These are phyloP conservation scores for Syngnathus scovelli DNA, from an alignment of 2,113 vertebrate genomes.

Conservation along the genomic window DNA sequence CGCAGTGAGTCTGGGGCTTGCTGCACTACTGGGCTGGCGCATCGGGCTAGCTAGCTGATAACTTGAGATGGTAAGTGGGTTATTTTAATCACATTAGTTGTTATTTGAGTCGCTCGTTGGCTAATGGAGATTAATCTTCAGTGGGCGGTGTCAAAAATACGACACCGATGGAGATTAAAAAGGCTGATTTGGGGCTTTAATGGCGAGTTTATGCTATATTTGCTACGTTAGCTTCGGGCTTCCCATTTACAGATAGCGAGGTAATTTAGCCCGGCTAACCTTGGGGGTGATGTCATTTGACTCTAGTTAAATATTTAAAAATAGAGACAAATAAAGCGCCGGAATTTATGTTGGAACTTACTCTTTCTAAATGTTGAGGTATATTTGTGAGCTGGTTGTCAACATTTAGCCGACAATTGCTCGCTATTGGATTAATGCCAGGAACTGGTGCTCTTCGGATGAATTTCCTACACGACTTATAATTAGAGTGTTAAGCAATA, in stretches of 20 bases:
- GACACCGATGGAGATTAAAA: background rate
- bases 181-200: background rate
- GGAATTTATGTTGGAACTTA: too few relatives aligned
- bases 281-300: slow-evolving; percentile 15
- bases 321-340: background rate
- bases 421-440: background rate
- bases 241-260: slow-evolving; percentile 5
- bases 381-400: background rate
- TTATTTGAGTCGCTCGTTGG: fast-evolving
- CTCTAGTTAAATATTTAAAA: background rate
- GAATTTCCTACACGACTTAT: background rate
- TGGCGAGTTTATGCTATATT: slow-evolving; percentile 8
- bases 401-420: background rate
- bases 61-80: slow-evolving; percentile 63
- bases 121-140: background rate
- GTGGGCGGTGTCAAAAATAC: background rate
- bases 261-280: slow-evolving; percentile 30
- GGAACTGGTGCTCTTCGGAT: background rate
- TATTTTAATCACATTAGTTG: slow-evolving; percentile 1
- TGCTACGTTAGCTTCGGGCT: slow-evolving; percentile 35
- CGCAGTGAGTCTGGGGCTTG: slow-evolving; percentile 61
- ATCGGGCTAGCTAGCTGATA: slow-evolving; percentile 60
- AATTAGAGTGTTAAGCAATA: background rate
- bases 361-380: too few relatives aligned
- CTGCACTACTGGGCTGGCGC: slow-evolving; percentile 57